phyloP scores from a whole-genome alignment of 1,140 invertebrate species.

The Temnothorax longispinosus region DNA sequence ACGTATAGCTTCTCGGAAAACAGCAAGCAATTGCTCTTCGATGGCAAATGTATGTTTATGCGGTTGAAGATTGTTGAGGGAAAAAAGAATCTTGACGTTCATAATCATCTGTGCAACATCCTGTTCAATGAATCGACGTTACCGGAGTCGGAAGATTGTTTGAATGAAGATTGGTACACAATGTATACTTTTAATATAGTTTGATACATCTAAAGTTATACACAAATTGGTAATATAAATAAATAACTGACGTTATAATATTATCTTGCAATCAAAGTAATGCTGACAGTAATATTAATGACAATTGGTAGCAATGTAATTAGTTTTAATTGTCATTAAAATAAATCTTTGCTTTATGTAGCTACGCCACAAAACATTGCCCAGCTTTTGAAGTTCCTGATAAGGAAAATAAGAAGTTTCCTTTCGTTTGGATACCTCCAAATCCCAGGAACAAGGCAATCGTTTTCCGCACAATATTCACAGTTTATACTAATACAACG shows the following conservation, averaged over 20 bases:
- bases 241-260: background rate
- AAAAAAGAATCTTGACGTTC: slow-evolving; percentile 74
- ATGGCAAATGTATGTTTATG: slow-evolving; percentile 82
- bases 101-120: slow-evolving; percentile 77
- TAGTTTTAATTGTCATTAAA: slow-evolving; percentile 31
- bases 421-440: slow-evolving; percentile 81
- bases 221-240: slow-evolving; percentile 23
- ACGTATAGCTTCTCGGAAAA: slow-evolving; percentile 76
- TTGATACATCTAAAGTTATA: background rate
- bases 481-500: slow-evolving; percentile 78
- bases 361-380: slow-evolving; percentile 79
- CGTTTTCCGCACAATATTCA: slow-evolving; percentile 79
- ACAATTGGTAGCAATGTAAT: background rate
- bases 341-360: slow-evolving; percentile 44
- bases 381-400: slow-evolving; percentile 75
- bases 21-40: slow-evolving; percentile 77
- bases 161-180: slow-evolving; percentile 79
- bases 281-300: background rate
- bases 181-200: background rate
- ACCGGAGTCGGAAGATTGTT: slow-evolving; percentile 64
- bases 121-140: slow-evolving; percentile 79
- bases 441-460: slow-evolving; percentile 81
- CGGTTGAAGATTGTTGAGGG: slow-evolving; percentile 77
- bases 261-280: background rate
- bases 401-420: slow-evolving; percentile 77